Evolutionary conservation across 2,888 invertebrate genomes (phyloP).

Genomic region (Sinohyriopsis cumingii): DNA sequence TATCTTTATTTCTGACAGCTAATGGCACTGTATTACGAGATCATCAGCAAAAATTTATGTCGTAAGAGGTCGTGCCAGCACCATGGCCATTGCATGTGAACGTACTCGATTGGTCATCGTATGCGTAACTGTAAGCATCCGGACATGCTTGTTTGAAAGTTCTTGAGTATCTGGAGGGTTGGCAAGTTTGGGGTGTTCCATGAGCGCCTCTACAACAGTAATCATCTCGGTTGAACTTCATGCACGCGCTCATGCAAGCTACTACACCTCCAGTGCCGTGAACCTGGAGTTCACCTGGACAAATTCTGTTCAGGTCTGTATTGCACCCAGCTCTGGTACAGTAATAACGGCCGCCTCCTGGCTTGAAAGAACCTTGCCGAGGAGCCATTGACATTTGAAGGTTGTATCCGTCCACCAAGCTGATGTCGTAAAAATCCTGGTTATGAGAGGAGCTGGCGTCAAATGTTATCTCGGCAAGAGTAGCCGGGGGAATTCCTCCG

Average conservation of each 20-base stretch:
- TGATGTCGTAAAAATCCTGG: conserved; percentile 74
- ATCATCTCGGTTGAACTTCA: conserved; percentile 73
- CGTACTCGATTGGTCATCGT: conserved; percentile 74
- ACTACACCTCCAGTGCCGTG: conserved; percentile 51
- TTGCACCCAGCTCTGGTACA: conserved; percentile 69
- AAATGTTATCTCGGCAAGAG: conserved; percentile 36
- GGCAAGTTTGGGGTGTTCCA: conserved; percentile 72
- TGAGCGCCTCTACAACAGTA: conserved; percentile 74
- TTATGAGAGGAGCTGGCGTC: conserved; percentile 47
- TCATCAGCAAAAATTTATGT: conserved; percentile 31
- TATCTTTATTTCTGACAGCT: no score
- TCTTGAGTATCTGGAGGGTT: conserved; percentile 69
- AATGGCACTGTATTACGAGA: no score
- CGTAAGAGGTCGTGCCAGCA: conserved; percentile 25
- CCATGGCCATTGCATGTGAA: conserved; percentile 70
- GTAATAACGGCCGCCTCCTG: conserved; percentile 57
- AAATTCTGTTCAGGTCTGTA: conserved; percentile 67
- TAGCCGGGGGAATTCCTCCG: conserved; percentile 59
- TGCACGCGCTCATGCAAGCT: conserved; percentile 75
- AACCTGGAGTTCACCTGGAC: conserved; percentile 67
- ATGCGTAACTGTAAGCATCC: conserved; percentile 76
- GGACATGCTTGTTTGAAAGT: conserved; percentile 75
- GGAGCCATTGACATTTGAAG: conserved; percentile 44
- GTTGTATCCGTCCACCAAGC: conserved; percentile 75
- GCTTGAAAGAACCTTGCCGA: conserved; percentile 4